Conservation (phyloP, 30 jellyfish, hydroid and myxozoan species). For the Sanderia malayensis region DNA sequence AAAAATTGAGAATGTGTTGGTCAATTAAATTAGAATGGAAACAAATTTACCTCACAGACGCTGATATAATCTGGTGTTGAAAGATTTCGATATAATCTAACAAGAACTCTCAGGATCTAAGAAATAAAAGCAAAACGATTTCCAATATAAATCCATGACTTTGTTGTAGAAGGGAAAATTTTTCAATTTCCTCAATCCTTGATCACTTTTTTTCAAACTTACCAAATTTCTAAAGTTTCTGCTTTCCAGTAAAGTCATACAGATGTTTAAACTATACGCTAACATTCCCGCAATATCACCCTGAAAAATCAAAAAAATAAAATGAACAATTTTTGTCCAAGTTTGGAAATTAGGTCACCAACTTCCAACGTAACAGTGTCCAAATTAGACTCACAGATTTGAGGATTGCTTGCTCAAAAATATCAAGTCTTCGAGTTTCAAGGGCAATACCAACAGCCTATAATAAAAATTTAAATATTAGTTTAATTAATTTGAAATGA, state of each 20-base stretch:
- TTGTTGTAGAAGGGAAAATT: too few species aligned
- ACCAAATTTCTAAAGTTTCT: slow-evolving; percentile 91
- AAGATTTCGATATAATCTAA: slow-evolving; percentile 75
- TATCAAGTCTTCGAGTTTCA: slow-evolving; percentile 94
- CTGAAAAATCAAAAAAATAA: slow-evolving; percentile 44
- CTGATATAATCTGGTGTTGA: slow-evolving; percentile 95
- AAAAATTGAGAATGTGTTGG: too few species aligned
- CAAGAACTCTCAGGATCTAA: slow-evolving; percentile 94
- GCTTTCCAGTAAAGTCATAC: slow-evolving; percentile 92
- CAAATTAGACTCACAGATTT: slow-evolving; percentile 94
- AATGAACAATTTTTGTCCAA: too few species aligned
- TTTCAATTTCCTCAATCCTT: too few species aligned
- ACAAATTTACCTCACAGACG: slow-evolving; percentile 85
- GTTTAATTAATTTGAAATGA: too few species aligned
- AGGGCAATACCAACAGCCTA: slow-evolving; percentile 98
- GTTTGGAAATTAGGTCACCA: too few species aligned
- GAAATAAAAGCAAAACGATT: too few species aligned
- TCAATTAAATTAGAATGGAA: too few species aligned
- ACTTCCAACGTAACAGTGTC: too few species aligned
- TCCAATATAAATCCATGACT: too few species aligned
- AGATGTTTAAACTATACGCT: slow-evolving; percentile 79
- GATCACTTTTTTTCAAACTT: too few species aligned
- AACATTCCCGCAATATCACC: slow-evolving; percentile 94
- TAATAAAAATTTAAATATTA: too few species aligned
- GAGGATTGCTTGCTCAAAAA: slow-evolving; percentile 89